A percentile compares a stretch with the other conserved stretches of the same genome.
Evolutionary conservation across 2,888 invertebrate species (phyloP).

Genomic region (Volucella zonaria): DNA sequence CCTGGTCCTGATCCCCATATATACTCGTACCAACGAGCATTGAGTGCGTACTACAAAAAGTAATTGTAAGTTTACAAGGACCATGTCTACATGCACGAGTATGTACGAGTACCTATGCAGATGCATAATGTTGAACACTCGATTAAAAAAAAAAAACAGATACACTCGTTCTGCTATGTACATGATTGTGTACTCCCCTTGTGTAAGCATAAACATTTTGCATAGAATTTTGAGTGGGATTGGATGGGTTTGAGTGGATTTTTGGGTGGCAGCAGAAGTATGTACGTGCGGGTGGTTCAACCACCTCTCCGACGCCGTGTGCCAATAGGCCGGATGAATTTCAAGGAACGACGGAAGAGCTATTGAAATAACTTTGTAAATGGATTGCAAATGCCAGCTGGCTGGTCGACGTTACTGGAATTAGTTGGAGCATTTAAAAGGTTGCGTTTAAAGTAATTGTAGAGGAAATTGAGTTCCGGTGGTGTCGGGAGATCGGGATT

Average conservation of each 20-base stretch:
- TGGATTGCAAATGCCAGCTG: conserved; percentile 12
- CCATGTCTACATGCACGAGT: conserved; percentile 13
- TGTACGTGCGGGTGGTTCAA: too few relatives aligned
- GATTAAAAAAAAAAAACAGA: background rate
- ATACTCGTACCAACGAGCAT: too few relatives aligned
- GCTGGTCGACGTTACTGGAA: conserved; percentile 17
- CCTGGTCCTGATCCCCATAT: background rate
- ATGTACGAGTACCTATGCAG: background rate
- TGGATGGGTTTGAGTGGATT: conserved; percentile 1
- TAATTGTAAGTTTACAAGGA: conserved; percentile 26
- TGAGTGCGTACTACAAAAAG: conserved; percentile 4
- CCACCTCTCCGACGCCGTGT: background rate
- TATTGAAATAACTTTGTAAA: conserved; percentile 51
- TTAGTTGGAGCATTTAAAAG: conserved; percentile 49
- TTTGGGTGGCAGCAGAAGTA: background rate
- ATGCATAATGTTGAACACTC: too few relatives aligned
- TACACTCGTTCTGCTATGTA: background rate
- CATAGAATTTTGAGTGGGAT: conserved; percentile 17
- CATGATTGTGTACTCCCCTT: too few relatives aligned
- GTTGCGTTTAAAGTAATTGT: conserved; percentile 42
- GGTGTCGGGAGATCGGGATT: background rate
- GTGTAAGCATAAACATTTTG: conserved; percentile 28
- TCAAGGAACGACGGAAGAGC: conserved; percentile 13
- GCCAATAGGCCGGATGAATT: background rate
- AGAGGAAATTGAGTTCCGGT: conserved; percentile 55